Base-by-base conservation (phyloP, 1,140 invertebrate genomes). In the Dinoponera quadriceps region DNA sequence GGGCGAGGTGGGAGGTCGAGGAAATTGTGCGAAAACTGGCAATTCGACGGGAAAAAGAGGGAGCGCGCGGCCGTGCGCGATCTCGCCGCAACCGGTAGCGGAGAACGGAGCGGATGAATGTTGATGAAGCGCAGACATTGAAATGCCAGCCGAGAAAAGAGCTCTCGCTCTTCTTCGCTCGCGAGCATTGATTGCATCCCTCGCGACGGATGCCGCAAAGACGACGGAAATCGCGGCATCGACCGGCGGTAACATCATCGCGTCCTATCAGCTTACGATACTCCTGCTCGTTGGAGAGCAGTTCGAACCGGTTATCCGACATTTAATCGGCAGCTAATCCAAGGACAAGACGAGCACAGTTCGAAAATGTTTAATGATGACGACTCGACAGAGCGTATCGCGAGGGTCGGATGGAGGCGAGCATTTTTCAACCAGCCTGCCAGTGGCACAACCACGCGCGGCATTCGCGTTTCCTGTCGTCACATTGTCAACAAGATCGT, bases 21-120 rank as follows among this genome's bases (percentile, higher is more conserved):
- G 85, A 91, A 92, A 89, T 91, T 87, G 74, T 83, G 83, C 88
- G 88, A 92, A 92, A 91, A 90, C 82, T 86, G 66, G 51, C 77
- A 82, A 90, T 90, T 87, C 82, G 72, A 71, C 33, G 63, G n/a
- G 54, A 65, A 77, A 78, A 83, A 78, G 20, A 57, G 60, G 54
- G 25, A 51, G 51, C 59, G 48, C 51, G 55, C 25, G 49, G 13
- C 33, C 7, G 49, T n/a, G 38, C 13, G 51, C 33, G 33, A 55
- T 68, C 65, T 68, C 55, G 16, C 22, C 59, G 7, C 18, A n/a
- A 27, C n/a, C 25, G 33, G 5, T 22, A 38, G n/a, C 49, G 20
- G 49, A 80, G 49, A 80, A 78, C 22, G 33, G 7, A 68, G 27
- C 7, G 48, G 48, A 69, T 29, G 14, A 54, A 49, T 11, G 22